Evolutionary conservation across 2,888 invertebrate genomes (phyloP).

Genomic region (Piscicola geometra): DNA sequence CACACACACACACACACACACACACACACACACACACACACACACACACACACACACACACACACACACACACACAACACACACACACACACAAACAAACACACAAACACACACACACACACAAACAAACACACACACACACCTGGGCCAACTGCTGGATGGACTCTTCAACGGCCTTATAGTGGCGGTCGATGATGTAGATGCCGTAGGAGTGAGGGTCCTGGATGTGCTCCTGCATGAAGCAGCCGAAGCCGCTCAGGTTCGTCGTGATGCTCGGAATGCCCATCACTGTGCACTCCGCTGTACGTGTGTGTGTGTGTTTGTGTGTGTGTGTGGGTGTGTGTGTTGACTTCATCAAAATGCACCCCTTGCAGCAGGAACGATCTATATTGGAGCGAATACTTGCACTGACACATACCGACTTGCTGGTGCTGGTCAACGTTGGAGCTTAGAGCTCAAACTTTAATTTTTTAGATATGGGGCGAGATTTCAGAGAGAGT

Average conservation of each 20-base stretch:
- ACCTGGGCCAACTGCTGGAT: conserved; percentile 71
- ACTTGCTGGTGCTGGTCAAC: too few relatives aligned
- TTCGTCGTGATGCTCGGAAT: conserved; percentile 97
- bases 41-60: too few relatives aligned
- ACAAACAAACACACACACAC: background rate
- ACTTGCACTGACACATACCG: too few relatives aligned
- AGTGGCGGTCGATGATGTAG: conserved; percentile 91
- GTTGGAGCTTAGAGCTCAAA: too few relatives aligned
- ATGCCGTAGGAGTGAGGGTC: conserved; percentile 98
- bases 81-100: too few relatives aligned
- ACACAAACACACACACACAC: background rate
- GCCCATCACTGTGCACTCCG: conserved; percentile 99
- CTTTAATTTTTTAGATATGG: too few relatives aligned
- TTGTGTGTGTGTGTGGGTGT: too few relatives aligned
- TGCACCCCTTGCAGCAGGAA: background rate
- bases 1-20: too few relatives aligned
- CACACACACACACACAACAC: too few relatives aligned
- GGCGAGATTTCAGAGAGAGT: too few relatives aligned
- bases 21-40: too few relatives aligned
- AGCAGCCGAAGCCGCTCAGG: conserved; percentile 93
- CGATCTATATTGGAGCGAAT: too few relatives aligned
- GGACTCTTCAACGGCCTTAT: conserved; percentile 81
- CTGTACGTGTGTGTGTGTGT: conserved; percentile 56
- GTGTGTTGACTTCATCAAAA: background rate
- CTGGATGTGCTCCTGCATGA: conserved; percentile 94